These are phyloP conservation scores for Uropetala carovei DNA, from an alignment of 2,888 invertebrate species.

Conservation along the genomic window DNA sequence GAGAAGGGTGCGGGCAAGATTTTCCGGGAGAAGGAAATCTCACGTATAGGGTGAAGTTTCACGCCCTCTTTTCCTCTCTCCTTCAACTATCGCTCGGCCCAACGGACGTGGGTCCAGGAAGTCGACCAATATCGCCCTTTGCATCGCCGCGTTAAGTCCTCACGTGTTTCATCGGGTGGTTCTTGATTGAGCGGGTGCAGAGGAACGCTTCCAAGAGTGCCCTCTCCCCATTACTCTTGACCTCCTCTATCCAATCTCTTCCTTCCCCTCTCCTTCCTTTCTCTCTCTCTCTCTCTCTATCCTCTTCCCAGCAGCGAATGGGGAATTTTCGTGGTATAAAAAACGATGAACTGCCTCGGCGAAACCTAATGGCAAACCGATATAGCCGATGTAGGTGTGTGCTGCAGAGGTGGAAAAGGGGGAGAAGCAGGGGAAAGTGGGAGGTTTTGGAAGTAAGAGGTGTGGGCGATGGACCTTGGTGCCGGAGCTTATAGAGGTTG, in stretches of 20 bases:
- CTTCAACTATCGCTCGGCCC: background rate
- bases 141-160: slow-evolving; percentile 26
- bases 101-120: slow-evolving; percentile 53
- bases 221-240: background rate
- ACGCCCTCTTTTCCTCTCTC: background rate
- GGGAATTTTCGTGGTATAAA: background rate
- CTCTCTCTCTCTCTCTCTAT: background rate
- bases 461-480: background rate
- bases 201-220: background rate
- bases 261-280: background rate
- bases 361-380: slow-evolving; percentile 62
- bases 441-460: background rate
- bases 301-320: background rate
- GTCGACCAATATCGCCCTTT: slow-evolving; percentile 56
- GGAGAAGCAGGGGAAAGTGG: background rate
- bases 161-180: slow-evolving; percentile 38
- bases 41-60: slow-evolving; percentile 42
- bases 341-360: slow-evolving; percentile 42
- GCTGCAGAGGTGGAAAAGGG: background rate
- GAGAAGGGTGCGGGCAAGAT: background rate
- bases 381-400: slow-evolving; percentile 28
- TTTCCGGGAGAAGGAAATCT: slow-evolving; percentile 16
- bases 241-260: background rate
- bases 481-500: too few relatives aligned
- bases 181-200: slow-evolving; percentile 51